phyloP scores from a whole-genome alignment of 2,888 invertebrate genomes.

The Luffia ferchaultella region DNA sequence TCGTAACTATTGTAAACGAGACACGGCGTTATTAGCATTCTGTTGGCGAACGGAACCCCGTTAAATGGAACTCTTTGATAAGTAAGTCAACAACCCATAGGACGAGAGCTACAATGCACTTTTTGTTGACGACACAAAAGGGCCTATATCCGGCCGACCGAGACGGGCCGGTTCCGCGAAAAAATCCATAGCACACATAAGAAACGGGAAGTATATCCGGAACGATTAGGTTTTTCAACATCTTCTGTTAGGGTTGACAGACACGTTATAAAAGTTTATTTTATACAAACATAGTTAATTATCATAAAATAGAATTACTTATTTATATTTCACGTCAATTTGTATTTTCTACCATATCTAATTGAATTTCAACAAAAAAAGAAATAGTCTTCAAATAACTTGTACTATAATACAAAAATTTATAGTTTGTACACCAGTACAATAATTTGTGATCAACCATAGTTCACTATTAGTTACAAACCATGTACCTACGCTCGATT shows the following conservation, averaged over 20 bases:
- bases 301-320: too few species aligned
- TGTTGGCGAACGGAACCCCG: slow-evolving; percentile 25
- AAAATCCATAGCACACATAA: slow-evolving; percentile 48
- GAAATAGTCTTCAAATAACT: too few species aligned
- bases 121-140: slow-evolving; percentile 55
- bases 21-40: slow-evolving; percentile 29
- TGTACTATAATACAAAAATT: too few species aligned
- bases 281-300: too few species aligned
- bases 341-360: too few species aligned
- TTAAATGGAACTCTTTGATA: slow-evolving; percentile 31
- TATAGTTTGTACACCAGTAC: too few species aligned
- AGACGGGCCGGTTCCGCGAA: slow-evolving; percentile 45
- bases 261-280: too few species aligned
- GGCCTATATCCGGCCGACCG: slow-evolving; percentile 49
- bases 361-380: too few species aligned
- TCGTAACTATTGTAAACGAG: neutral
- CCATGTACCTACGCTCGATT: too few species aligned
- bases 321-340: too few species aligned
- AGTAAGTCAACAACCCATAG: slow-evolving; percentile 44
- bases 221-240: slow-evolving; percentile 47
- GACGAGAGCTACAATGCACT: slow-evolving; percentile 26
- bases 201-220: slow-evolving; percentile 62
- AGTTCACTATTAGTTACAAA: too few species aligned
- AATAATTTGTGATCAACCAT: too few species aligned
- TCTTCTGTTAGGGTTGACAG: slow-evolving; percentile 29